A percentile compares a stretch with the other conserved stretches of the same genome.
Conservation (phyloP, 2,797 vertebrate genomes). For the Naso thynnoides region DNA sequence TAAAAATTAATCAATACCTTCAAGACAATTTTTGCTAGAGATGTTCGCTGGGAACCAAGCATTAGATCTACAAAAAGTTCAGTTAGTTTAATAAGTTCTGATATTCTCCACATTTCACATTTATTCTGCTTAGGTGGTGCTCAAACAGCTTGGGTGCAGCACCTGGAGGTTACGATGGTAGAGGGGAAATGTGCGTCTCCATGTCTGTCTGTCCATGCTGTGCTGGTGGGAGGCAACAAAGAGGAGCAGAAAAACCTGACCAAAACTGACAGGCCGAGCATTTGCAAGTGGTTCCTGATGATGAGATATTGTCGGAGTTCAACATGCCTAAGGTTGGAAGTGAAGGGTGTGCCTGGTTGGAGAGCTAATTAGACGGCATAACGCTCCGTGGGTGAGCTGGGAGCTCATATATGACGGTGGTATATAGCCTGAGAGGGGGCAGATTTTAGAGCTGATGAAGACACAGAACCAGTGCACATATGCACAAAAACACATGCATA, state of each 20-base stretch:
- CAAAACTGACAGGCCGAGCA: conserved; percentile 5
- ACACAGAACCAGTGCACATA: conserved; percentile 11
- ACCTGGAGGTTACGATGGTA: too few relatives aligned
- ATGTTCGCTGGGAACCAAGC: too few relatives aligned
- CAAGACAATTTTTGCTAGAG: too few relatives aligned
- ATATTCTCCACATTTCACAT: too few relatives aligned
- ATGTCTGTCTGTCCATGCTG: conserved; percentile 7
- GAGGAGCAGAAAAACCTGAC: not conserved
- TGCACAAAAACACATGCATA: conserved; percentile 31
- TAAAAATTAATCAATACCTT: too few relatives aligned
- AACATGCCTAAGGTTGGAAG: conserved; percentile 23
- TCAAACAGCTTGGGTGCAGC: too few relatives aligned
- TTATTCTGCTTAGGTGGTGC: too few relatives aligned
- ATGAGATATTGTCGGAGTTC: conserved; percentile 17
- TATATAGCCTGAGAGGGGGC: conserved; percentile 29
- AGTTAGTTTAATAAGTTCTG: too few relatives aligned
- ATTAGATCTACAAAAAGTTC: too few relatives aligned
- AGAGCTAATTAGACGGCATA: conserved; percentile 60
- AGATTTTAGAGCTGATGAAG: not conserved
- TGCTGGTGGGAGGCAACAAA: not conserved
- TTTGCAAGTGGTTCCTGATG: conserved; percentile 13
- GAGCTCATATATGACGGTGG: conserved; percentile 22
- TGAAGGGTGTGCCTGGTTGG: conserved; percentile 36
- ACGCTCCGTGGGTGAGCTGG: conserved; percentile 11
- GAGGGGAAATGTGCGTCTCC: too few relatives aligned